phyloP scores from a whole-genome alignment of 2,888 invertebrate species.

The Abrostola triplasia region DNA sequence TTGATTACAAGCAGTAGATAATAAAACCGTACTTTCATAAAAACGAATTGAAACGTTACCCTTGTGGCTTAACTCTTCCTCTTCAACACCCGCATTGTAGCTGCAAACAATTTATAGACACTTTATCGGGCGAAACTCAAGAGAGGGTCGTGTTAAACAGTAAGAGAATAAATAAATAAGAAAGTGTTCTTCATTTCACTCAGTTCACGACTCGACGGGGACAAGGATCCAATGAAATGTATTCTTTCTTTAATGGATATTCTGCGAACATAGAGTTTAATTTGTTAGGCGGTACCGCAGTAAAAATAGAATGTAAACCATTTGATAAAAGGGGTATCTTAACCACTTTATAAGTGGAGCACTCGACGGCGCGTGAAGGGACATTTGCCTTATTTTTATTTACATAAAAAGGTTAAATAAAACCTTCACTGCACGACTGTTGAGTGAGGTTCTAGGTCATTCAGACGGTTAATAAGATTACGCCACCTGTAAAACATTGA shows the following conservation, averaged over 20 bases:
- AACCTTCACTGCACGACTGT: too few relatives aligned
- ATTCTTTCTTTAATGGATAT: constrained; percentile 10
- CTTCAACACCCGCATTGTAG: background rate
- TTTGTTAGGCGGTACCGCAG: constrained; percentile 5
- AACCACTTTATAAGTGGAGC: background rate
- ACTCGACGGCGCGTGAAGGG: too few relatives aligned
- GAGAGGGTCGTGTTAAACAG: constrained; percentile 12
- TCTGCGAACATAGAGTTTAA: constrained; percentile 20
- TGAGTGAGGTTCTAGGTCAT: too few relatives aligned
- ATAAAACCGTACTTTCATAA: background rate
- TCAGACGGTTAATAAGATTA: too few relatives aligned
- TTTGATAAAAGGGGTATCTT: background rate
- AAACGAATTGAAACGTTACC: background rate
- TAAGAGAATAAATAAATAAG: constrained; percentile 14
- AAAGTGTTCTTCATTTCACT: constrained; percentile 5
- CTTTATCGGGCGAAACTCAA: constrained; percentile 16
- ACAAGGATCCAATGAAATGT: constrained; percentile 30
- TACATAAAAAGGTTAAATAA: too few relatives aligned
- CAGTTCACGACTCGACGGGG: constrained; percentile 12
- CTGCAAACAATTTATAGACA: constrained; percentile 23
- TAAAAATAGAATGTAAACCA: constrained; percentile 13
- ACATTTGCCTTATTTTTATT: too few relatives aligned
- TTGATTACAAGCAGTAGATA: background rate
- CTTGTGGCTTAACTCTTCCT: background rate
- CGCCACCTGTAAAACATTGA: too few relatives aligned